phyloP scores from a whole-genome alignment of 2,888 invertebrate species.

The Dione vanillae region DNA sequence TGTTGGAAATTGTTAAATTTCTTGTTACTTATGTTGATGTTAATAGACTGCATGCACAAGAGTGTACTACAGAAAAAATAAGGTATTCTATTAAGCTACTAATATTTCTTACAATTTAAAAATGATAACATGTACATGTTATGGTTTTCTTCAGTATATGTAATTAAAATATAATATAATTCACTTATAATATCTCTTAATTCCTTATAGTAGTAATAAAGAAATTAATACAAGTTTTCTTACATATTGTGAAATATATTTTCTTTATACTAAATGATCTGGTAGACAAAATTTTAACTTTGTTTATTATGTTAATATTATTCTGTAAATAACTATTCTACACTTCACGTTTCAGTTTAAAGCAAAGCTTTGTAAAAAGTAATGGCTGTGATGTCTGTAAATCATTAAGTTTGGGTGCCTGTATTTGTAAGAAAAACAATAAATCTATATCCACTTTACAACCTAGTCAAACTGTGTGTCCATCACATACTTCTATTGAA shows the following conservation, averaged over 20 bases:
- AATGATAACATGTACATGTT: background rate
- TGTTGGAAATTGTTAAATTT: conserved; percentile 72
- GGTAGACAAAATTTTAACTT: too few species aligned
- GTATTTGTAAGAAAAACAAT: conserved; percentile 56
- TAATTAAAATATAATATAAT: too few species aligned
- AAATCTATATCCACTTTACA: conserved; percentile 13
- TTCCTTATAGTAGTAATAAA: too few species aligned
- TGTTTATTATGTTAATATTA: too few species aligned
- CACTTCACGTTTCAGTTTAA: conserved; percentile 1
- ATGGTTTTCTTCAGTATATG: background rate
- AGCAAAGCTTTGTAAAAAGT: conserved; percentile 3
- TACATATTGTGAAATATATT: too few species aligned
- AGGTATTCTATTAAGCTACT: conserved; percentile 53
- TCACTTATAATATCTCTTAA: too few species aligned
- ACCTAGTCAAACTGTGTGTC: conserved; percentile 50
- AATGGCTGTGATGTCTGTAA: conserved; percentile 61
- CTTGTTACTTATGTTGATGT: conserved; percentile 66
- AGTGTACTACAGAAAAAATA: conserved; percentile 53
- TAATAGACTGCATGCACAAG: conserved; percentile 62
- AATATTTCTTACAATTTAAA: background rate
- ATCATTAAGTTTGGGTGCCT: conserved; percentile 54
- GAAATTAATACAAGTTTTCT: too few species aligned
- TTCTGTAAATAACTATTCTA: background rate
- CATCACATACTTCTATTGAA: conserved; percentile 63
- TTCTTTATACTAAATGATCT: too few species aligned